Evolutionary conservation across 2,113 vertebrate species (phyloP).

Genomic region (Piaya cayana): DNA sequence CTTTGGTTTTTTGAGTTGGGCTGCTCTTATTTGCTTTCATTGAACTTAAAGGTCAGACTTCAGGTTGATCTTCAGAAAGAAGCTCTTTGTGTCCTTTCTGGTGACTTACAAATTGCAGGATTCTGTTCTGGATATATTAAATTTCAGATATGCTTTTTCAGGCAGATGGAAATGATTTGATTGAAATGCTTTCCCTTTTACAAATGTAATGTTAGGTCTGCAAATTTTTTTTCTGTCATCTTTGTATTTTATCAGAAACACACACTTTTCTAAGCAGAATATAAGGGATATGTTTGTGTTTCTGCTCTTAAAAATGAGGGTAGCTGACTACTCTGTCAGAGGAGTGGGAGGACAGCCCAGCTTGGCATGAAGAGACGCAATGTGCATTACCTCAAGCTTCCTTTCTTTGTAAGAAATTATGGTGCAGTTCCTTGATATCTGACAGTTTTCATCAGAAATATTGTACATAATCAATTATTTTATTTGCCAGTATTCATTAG

Average conservation of each 20-base stretch:
- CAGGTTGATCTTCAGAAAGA: neutral
- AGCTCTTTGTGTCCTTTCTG: neutral
- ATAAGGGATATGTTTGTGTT: neutral
- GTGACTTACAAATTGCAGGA: neutral
- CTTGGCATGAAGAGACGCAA: neutral
- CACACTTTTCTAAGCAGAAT: neutral
- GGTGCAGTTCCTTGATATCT: neutral
- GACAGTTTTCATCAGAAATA: neutral
- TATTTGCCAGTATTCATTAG: neutral
- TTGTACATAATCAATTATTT: neutral
- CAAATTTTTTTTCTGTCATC: neutral
- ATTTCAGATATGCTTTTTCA: neutral
- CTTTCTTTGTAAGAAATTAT: neutral
- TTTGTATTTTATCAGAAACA: neutral
- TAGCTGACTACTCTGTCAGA: neutral
- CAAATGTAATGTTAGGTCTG: neutral
- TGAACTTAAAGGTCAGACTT: conserved; percentile 9
- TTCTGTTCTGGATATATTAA: neutral
- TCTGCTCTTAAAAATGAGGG: neutral
- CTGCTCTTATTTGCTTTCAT: neutral
- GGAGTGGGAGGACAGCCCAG: accelerated
- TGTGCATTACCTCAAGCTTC: neutral
- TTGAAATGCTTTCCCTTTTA: neutral
- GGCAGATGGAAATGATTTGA: neutral
- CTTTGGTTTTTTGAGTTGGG: neutral